Evolutionary conservation across 2,113 vertebrate species (phyloP).

Genomic region (Shinisaurus crocodilurus): DNA sequence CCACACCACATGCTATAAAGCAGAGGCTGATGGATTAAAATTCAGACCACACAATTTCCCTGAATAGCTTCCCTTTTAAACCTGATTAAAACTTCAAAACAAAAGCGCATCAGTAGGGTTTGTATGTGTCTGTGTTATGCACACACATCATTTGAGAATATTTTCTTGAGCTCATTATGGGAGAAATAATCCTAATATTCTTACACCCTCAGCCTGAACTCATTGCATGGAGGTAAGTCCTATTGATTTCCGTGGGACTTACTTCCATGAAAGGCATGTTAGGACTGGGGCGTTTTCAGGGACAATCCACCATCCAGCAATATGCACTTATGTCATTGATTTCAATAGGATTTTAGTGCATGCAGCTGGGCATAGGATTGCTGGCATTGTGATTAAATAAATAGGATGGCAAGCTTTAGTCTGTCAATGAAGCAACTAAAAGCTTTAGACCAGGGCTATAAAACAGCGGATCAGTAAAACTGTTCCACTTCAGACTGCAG

Average conservation of each 20-base stretch:
- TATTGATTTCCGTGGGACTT: conserved; percentile 5
- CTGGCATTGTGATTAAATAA: background rate
- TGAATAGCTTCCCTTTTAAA: conserved; percentile 69
- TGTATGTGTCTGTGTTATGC: conserved; percentile 47
- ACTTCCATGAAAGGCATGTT: conserved; percentile 4
- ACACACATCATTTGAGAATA: conserved; percentile 43
- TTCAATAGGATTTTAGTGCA: background rate
- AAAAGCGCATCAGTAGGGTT: conserved; percentile 54
- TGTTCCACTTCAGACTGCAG: background rate
- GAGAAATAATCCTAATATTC: conserved; percentile 25
- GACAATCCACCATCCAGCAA: background rate
- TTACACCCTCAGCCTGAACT: background rate
- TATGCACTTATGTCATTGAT: background rate
- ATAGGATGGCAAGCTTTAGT: background rate
- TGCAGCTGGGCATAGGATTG: background rate
- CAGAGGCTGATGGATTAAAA: conserved; percentile 75
- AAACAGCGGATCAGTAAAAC: background rate
- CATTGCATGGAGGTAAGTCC: conserved; percentile 1
- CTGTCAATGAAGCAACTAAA: background rate
- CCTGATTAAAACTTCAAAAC: conserved; percentile 75
- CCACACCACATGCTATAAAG: conserved; percentile 81
- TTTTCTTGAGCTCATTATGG: conserved; percentile 25
- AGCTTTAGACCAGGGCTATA: background rate
- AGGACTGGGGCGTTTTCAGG: background rate
- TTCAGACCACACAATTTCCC: conserved; percentile 72